Base-by-base conservation (phyloP, 2,797 vertebrate genomes). In the Bufotes viridis region DNA sequence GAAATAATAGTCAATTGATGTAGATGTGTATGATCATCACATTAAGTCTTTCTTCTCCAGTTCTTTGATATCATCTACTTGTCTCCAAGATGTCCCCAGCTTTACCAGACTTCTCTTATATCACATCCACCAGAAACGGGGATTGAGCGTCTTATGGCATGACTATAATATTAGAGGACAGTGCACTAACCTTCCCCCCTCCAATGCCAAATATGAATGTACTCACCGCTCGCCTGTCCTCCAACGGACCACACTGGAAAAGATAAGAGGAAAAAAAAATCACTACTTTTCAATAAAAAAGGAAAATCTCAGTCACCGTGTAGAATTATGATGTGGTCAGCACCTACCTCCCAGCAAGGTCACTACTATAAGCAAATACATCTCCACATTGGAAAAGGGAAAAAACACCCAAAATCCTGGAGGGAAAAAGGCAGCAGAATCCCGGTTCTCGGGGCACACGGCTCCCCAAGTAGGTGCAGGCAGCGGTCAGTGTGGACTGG, bases 341-440 rank as follows among this genome's bases (percentile, higher is more conserved):
- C 83, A 88, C 87, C 84, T 88, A 88, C 87, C 34, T 22, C 60
- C n/a, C 12, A 55, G 3, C 24, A 83, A 7, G 53, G 78, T 22
- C 34, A 84, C 24, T 26, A 81, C 53, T 42, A 84, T 8, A 67
- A 15, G 29, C 65, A 82, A 67, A 70, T 58, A 88, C 87, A 88
- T 88, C 72, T 78, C 80, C 2, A 76, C 87, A 84, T 69, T 65
- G 74, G 80, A 29, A 58, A 83, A 60, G 9, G 34, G 3, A 1
- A 69, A 75, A 81, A 49, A 17, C 14, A 24, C 24, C 18, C 49
- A n/a, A 14, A 65, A 81, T 81, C 74, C 85, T 24, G 8, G 22
- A 14, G 1, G 7, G 18, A 6, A 15, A 49, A 70, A 26, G 9
- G 1, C 13, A 51, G 22, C 4, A 2, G 69, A 22, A 11, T 20